Evolutionary conservation across 1,140 invertebrate genomes (phyloP).

Genomic region (Andrena cerasifolii): DNA sequence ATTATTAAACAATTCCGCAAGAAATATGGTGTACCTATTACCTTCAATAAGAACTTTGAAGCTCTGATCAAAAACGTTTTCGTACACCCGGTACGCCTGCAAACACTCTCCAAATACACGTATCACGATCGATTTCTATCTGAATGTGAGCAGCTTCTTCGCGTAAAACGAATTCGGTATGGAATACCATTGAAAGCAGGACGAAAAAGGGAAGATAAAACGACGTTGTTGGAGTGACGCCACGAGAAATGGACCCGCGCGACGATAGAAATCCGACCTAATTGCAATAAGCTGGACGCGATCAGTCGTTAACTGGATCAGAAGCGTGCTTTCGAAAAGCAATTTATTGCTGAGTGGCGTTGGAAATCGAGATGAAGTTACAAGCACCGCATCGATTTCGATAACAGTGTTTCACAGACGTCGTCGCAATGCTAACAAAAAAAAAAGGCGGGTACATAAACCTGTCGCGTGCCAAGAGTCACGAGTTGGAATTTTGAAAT

Average conservation of each 20-base stretch:
- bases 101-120: slow-evolving; percentile 18
- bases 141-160: slow-evolving; percentile 35
- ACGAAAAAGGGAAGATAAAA: background rate
- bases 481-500: slow-evolving; percentile 30
- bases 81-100: slow-evolving; percentile 17
- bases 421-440: background rate
- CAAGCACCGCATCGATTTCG: slow-evolving; percentile 7
- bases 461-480: slow-evolving; percentile 5
- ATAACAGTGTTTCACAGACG: slow-evolving; percentile 2
- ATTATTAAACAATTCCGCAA: too few species aligned
- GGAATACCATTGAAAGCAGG: slow-evolving; percentile 39
- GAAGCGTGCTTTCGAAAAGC: background rate
- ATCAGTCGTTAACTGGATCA: background rate
- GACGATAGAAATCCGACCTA: slow-evolving; percentile 12
- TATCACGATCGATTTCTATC: slow-evolving; percentile 52
- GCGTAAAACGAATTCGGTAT: slow-evolving; percentile 34
- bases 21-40: too few species aligned
- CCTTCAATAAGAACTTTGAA: background rate
- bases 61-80: background rate
- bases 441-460: slow-evolving; percentile 1
- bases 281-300: slow-evolving; percentile 14
- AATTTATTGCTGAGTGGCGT: slow-evolving; percentile 5
- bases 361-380: slow-evolving; percentile 3
- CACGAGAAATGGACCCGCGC: slow-evolving; percentile 15
- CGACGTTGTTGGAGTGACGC: background rate